A percentile compares a stretch with the other conserved stretches of the same genome.
Evolutionary conservation across 2,888 invertebrate genomes (phyloP).

Genomic region (Lycia hirtaria): DNA sequence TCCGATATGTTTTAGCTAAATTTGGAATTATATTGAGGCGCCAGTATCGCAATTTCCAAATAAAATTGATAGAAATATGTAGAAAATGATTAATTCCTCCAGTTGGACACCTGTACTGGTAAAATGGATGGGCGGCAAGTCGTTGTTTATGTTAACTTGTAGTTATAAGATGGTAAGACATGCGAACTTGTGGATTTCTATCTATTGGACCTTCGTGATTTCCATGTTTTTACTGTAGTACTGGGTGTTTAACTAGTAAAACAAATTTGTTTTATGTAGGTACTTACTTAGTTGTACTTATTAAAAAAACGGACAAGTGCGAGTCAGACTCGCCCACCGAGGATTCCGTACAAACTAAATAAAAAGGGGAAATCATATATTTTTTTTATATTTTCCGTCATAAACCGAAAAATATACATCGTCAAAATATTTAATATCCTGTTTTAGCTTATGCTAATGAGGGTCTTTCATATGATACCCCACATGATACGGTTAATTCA

Average conservation of each 20-base stretch:
- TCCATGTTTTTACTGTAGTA: background rate
- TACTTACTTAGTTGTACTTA: no score
- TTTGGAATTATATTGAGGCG: background rate
- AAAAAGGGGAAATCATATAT: no score
- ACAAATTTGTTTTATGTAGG: no score
- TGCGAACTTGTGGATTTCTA: constrained; percentile 21
- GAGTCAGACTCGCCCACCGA: no score
- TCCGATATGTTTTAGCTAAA: constrained; percentile 32
- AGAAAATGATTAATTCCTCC: background rate
- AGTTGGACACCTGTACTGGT: background rate
- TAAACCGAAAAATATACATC: no score
- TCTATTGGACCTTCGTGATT: constrained; percentile 6
- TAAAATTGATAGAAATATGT: background rate
- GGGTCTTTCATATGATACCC: no score
- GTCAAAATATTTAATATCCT: no score
- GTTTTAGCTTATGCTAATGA: no score
- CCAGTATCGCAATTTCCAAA: background rate
- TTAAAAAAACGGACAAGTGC: no score
- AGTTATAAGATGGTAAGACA: constrained; percentile 14
- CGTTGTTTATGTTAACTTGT: constrained; percentile 22
- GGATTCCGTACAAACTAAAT: no score
- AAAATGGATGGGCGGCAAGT: background rate
- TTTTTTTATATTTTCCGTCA: no score
- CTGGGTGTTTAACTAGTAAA: background rate
- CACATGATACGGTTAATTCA: no score